These are phyloP conservation scores for Ericerus pela DNA, from an alignment of 1,140 invertebrate species.

Conservation along the genomic window DNA sequence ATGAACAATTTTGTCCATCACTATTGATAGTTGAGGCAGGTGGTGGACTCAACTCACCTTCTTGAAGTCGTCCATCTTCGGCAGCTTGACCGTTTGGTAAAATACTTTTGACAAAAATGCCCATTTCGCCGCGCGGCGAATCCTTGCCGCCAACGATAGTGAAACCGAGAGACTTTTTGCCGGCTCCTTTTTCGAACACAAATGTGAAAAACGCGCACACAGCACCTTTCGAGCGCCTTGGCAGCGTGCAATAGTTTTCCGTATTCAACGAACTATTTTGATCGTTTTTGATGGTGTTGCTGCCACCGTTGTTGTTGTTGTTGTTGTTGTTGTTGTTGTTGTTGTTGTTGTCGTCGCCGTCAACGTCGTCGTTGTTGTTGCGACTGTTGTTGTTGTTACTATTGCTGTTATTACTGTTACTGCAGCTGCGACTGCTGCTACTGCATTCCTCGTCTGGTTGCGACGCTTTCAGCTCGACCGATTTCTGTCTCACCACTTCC, in stretches of 20 bases:
- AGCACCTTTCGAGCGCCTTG: constrained; percentile 44
- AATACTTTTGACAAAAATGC: constrained; percentile 56
- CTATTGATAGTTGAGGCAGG: too few species aligned
- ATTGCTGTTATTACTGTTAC: too few species aligned
- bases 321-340: constrained; percentile 36
- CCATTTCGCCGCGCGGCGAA: constrained; percentile 50
- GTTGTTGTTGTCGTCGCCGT: constrained; percentile 38
- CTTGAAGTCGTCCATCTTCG: constrained; percentile 46
- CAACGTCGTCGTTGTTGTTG: constrained; percentile 40
- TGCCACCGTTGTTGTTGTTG: not conserved
- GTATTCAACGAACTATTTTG: too few species aligned
- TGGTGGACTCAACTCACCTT: constrained; percentile 50
- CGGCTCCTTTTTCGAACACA: constrained; percentile 60
- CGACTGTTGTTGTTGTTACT: too few species aligned
- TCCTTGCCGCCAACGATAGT: constrained; percentile 74
- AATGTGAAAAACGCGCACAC: constrained; percentile 55
- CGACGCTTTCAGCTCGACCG: not conserved
- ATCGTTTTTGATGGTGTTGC: too few species aligned
- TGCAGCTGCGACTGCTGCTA: too few species aligned
- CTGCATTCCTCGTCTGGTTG: not conserved
- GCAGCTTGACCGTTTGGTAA: constrained; percentile 53
- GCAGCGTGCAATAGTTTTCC: constrained; percentile 51
- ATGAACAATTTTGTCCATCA: too few species aligned
- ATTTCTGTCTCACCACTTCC: not conserved
- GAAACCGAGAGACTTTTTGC: constrained; percentile 74